A percentile compares a stretch with the other conserved stretches of the same genome.
Evolutionary conservation across 2,797 vertebrate species (phyloP).

Genomic region (Huso huso): DNA sequence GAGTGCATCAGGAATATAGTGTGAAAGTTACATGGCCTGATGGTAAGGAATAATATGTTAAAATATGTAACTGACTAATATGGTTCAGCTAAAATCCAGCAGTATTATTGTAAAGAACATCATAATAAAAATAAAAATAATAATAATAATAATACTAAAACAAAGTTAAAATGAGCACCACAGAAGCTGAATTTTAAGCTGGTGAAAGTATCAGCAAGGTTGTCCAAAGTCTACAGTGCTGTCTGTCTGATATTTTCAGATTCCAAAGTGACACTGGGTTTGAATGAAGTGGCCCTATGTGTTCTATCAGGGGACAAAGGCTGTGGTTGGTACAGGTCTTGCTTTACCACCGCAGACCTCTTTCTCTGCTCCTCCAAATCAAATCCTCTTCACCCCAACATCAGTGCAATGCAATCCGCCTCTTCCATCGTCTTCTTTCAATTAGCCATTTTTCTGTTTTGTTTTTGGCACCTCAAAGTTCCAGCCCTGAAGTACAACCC

Average conservation of each 20-base stretch:
- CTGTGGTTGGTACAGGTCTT: conserved; percentile 33
- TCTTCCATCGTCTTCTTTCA: not conserved
- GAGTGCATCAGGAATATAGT: no score
- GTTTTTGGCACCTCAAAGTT: conserved; percentile 65
- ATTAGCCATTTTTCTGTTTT: conserved; percentile 18
- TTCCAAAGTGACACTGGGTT: conserved; percentile 32
- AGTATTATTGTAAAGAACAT: conserved; percentile 54
- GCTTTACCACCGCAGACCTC: conserved; percentile 48
- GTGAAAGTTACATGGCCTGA: no score
- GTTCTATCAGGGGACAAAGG: conserved; percentile 7
- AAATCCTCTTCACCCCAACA: conserved; percentile 74
- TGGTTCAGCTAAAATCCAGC: conserved; percentile 61
- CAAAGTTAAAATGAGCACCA: no score
- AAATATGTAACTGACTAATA: conserved; percentile 33
- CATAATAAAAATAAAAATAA: conserved; percentile 53
- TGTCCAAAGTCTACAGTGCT: no score
- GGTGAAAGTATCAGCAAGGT: conserved; percentile 12
- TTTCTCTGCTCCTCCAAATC: conserved; percentile 59
- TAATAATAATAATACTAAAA: conserved; percentile 41
- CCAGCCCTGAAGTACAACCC: conserved; percentile 81
- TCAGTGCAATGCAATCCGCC: conserved; percentile 59
- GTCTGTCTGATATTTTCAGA: conserved; percentile 17
- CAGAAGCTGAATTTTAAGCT: conserved; percentile 41
- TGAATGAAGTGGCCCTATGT: conserved; percentile 1
- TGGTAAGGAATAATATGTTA: no score